phyloP scores from a whole-genome alignment of 2,113 vertebrate genomes.

The Nyctereutes procyonoides region DNA sequence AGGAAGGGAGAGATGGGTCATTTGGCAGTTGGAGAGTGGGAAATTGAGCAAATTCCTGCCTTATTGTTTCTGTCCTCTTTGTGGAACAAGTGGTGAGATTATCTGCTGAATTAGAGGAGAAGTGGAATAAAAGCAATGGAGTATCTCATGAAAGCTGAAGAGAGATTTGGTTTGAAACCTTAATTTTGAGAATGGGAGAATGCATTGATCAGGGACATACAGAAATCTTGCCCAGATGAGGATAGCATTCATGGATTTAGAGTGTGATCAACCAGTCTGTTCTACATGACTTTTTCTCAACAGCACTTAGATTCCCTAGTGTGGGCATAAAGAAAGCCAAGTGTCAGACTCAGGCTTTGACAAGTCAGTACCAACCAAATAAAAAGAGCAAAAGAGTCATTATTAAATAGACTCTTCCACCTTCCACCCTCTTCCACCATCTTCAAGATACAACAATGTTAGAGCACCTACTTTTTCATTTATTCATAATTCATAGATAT shows the following conservation, averaged over 20 bases:
- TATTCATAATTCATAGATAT: not conserved
- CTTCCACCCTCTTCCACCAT: not conserved
- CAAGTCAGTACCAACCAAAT: not conserved
- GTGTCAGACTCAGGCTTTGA: not conserved
- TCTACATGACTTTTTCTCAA: not conserved
- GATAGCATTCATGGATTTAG: not conserved
- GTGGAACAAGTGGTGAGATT: not conserved
- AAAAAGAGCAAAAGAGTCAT: not conserved
- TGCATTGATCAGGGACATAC: not conserved
- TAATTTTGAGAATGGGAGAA: not conserved
- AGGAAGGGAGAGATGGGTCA: too few relatives aligned
- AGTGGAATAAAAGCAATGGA: not conserved
- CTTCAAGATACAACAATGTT: not conserved
- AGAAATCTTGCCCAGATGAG: not conserved
- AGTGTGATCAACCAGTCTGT: not conserved
- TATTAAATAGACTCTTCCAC: not conserved
- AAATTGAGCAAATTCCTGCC: not conserved
- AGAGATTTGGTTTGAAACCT: not conserved
- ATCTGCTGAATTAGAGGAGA: constrained; percentile 6
- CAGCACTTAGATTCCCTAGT: not conserved
- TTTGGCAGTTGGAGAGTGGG: not conserved
- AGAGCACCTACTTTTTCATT: not conserved
- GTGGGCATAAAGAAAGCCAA: not conserved
- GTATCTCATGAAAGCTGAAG: not conserved
- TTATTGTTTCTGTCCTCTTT: not conserved